phyloP scores from a whole-genome alignment of 2,113 vertebrate species.

The Rattus rattus region DNA sequence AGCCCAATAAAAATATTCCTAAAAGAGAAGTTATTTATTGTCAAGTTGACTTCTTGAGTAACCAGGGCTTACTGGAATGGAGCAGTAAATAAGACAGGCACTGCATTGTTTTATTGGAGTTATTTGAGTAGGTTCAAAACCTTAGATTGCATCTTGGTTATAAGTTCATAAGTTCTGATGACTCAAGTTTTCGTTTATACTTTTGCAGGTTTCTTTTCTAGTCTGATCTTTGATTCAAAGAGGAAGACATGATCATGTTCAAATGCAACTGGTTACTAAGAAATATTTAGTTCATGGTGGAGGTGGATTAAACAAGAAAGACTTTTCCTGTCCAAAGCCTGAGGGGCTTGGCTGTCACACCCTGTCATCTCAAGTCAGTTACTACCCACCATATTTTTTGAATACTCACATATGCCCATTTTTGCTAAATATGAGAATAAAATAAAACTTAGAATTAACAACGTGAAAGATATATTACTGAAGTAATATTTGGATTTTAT shows the following conservation, averaged over 20 bases:
- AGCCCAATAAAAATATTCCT: slow-evolving; percentile 75
- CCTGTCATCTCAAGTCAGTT: background rate
- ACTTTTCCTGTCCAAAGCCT: background rate
- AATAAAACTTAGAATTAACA: slow-evolving; percentile 47
- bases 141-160: background rate
- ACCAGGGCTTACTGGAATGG: slow-evolving; percentile 41
- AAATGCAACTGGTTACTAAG: background rate
- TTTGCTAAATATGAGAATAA: slow-evolving; percentile 31
- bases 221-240: slow-evolving; percentile 18
- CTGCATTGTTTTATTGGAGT: background rate
- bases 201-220: too few relatives aligned
- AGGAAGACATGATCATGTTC: background rate
- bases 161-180: background rate
- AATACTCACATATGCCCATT: background rate
- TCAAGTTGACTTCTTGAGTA: slow-evolving; percentile 65
- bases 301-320: background rate
- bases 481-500: slow-evolving; percentile 68
- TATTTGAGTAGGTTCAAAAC: background rate
- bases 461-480: background rate
- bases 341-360: background rate
- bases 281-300: background rate
- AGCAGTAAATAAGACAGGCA: slow-evolving; percentile 53
- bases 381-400: background rate
- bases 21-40: slow-evolving; percentile 73
- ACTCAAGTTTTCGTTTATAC: slow-evolving; percentile 12